Evolutionary conservation across 1,140 invertebrate species (phyloP).

Genomic region (Brachionus koreanus): DNA sequence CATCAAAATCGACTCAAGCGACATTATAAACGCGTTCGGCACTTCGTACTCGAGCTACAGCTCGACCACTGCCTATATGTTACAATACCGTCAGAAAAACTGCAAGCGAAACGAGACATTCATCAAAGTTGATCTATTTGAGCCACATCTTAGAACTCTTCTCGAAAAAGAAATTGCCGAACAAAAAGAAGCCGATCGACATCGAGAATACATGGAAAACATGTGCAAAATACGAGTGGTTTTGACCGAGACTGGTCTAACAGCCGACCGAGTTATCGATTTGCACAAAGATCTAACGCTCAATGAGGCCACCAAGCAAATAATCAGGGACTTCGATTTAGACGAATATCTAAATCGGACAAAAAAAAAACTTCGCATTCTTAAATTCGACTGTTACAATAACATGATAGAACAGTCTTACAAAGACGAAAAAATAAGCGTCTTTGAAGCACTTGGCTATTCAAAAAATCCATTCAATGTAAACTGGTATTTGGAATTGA

Average conservation of each 20-base stretch:
- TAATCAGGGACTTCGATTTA: conserved; percentile 56
- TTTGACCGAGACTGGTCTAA: conserved; percentile 47
- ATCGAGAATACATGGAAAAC: conserved; percentile 63
- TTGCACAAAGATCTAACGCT: conserved; percentile 64
- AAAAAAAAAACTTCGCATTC: conserved; percentile 61
- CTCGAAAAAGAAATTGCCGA: conserved; percentile 65
- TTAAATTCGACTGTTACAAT: conserved; percentile 67
- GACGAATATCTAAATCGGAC: neutral
- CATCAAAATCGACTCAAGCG: conserved; percentile 49
- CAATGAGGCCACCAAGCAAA: conserved; percentile 62
- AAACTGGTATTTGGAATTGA: conserved; percentile 21
- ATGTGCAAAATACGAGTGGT: conserved; percentile 61
- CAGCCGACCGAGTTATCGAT: conserved; percentile 61
- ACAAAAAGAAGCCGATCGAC: conserved; percentile 66
- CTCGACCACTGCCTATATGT: conserved; percentile 86
- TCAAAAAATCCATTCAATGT: conserved; percentile 25
- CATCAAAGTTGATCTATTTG: conserved; percentile 69
- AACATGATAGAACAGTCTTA: conserved; percentile 71
- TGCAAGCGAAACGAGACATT: conserved; percentile 66
- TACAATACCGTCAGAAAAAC: conserved; percentile 82
- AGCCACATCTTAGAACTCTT: conserved; percentile 68
- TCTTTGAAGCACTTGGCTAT: conserved; percentile 14
- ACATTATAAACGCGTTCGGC: conserved; percentile 41
- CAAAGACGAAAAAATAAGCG: conserved; percentile 62
- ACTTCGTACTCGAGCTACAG: conserved; percentile 58